Base-by-base conservation (phyloP, 2,797 vertebrate species). In the Spinibarbus caldwelli region DNA sequence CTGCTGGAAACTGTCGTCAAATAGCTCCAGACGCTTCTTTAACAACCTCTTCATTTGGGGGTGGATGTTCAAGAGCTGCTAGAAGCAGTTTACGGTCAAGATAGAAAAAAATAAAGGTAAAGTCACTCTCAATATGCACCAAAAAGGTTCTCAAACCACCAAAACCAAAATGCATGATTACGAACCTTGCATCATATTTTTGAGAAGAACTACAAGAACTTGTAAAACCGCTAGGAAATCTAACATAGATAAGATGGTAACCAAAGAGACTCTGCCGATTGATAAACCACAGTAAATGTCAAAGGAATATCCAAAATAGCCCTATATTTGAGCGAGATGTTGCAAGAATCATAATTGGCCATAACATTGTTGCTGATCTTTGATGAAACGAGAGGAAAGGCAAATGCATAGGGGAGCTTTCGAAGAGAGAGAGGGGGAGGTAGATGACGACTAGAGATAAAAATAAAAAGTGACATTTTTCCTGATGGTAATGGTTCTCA, bases 401-500 rank as follows among this genome's bases (percentile, higher is more conserved):
- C 76, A 29, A 23, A 71, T 68, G 67, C 67, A 62, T 78, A 59
- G 66, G 62, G 66, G 68, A 68, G 83, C 82, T 21, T 71, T 21
- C 10, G 72, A 41, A 14, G 47, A 68, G 38, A 72, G 49, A 80
- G 77, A 78, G 86, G 73, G 72, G 73, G 72, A 83, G 81, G 82
- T 41, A 78, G 66, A 84, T 80, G 83, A 80, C 49, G 66, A 85
- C 76, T 71, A 31, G 78, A 82, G 87, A 90, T 89, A 86, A 90
- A 93, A 92, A 92, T 85, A 85, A 72, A 89, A 87, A 90, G 85
- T 89, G 91, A 90, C 90, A 91, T 92, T 92, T 92, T 86, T 90
- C 29, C 79, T 88, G 85, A 90, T 3, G 82, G 81, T 80, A 79
- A 90, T 68, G 75, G 79, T 78, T 87, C 86, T 68, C 70, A 86